Evolutionary conservation across 2,797 vertebrate genomes (phyloP).

Genomic region (Falco cherrug): DNA sequence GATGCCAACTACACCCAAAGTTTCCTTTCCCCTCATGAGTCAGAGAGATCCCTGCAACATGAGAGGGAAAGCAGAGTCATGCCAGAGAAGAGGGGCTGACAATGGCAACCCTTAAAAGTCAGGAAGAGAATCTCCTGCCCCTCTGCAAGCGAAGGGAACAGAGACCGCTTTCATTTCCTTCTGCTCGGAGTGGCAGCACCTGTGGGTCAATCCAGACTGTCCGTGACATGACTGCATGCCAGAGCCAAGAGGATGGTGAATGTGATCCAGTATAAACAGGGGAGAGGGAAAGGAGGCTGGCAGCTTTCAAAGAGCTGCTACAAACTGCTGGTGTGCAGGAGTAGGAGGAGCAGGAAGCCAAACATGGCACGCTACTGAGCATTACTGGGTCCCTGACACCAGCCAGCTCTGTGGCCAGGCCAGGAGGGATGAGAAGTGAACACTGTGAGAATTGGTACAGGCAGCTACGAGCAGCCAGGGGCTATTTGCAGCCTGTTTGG

Average conservation of each 20-base stretch:
- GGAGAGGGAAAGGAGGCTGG: background rate
- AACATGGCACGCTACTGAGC: rapidly evolving
- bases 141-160: background rate
- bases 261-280: constrained; percentile 22
- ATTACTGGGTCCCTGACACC: rapidly evolving
- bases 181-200: background rate
- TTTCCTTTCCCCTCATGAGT: background rate
- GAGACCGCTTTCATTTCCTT: background rate
- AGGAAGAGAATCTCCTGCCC: background rate
- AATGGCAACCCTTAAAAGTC: background rate
- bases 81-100: background rate
- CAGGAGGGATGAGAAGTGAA: background rate
- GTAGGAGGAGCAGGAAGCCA: background rate
- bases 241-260: constrained; percentile 7
- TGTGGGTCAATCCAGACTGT: constrained; percentile 9
- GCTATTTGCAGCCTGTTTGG: background rate
- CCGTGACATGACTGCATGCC: background rate
- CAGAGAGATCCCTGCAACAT: background rate
- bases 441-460: background rate
- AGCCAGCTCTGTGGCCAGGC: background rate
- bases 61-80: background rate
- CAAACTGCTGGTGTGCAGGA: background rate
- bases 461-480: background rate
- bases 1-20: background rate
- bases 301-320: background rate